Evolutionary conservation across 2,888 invertebrate species (phyloP).

Genomic region (Sepiola atlantica): DNA sequence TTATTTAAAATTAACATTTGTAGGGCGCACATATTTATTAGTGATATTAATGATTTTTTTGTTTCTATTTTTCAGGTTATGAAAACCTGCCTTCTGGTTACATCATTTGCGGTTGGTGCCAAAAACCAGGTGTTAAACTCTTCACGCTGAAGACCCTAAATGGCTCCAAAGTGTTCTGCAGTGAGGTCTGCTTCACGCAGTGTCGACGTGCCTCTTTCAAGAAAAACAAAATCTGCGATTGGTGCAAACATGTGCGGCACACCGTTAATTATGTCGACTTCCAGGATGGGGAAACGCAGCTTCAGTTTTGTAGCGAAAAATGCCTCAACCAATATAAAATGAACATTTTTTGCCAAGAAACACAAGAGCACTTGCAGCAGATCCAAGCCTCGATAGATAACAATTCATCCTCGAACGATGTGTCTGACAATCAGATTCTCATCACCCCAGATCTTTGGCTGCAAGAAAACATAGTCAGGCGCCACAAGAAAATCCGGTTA

Average conservation of each 20-base stretch:
- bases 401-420: conserved; percentile 50
- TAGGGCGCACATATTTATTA: too few relatives aligned
- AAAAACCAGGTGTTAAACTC: conserved; percentile 72
- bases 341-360: conserved; percentile 95
- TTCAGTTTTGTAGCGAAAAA: conserved; percentile 92
- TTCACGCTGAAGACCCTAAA: conserved; percentile 71
- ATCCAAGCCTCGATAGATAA: conserved; percentile 76
- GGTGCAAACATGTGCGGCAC: conserved; percentile 92
- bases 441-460: conserved; percentile 95
- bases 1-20: too few relatives aligned
- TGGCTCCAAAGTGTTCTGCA: conserved; percentile 81
- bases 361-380: conserved; percentile 88
- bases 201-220: conserved; percentile 92
- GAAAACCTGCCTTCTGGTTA: conserved; percentile 57
- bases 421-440: conserved; percentile 74
- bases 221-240: conserved; percentile 90
- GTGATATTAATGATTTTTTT: background rate
- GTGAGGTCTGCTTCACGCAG: conserved; percentile 92
- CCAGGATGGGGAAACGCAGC: conserved; percentile 90
- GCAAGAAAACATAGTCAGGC: conserved; percentile 71
- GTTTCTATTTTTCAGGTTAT: conserved; percentile 51
- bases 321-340: conserved; percentile 97
- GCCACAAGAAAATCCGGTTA: conserved; percentile 49
- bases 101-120: conserved; percentile 74
- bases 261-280: conserved; percentile 94